Evolutionary conservation across 53 echinoderm and acorn worm species (phyloP).

Genomic region (Echinarachnius parma): DNA sequence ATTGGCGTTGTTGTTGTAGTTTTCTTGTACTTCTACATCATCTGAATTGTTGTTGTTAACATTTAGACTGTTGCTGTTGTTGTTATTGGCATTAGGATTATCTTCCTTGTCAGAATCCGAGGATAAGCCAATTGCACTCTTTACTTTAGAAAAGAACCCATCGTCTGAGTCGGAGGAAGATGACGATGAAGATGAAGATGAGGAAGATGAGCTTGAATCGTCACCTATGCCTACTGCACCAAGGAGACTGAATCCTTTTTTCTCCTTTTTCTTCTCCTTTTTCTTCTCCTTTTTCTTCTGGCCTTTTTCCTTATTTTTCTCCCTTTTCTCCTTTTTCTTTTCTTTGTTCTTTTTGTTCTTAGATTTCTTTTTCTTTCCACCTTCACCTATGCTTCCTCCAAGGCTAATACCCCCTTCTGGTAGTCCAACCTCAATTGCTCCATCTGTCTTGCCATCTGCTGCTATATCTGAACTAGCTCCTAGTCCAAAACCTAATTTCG

Average conservation of each 20-base stretch:
- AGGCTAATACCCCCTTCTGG: conserved; percentile 17
- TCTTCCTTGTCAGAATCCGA: conserved; percentile 53
- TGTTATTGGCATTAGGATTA: conserved; percentile 81
- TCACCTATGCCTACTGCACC: conserved; percentile 58
- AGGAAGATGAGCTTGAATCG: conserved; percentile 49
- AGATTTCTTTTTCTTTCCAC: conserved; percentile 1
- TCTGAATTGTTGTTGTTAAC: conserved; percentile 47
- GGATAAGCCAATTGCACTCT: conserved; percentile 46
- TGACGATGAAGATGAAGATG: conserved; percentile 33
- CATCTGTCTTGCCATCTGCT: conserved; percentile 45
- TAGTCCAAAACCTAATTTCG: conserved; percentile 1
- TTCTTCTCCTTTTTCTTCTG: conserved; percentile 36
- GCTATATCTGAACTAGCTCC: conserved; percentile 38
- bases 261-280: conserved; percentile 52
- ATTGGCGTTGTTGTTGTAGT: conserved; percentile 89
- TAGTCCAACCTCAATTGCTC: conserved; percentile 7
- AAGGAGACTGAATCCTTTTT: conserved; percentile 53
- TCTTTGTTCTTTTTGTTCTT: conserved; percentile 32
- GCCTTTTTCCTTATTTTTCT: not conserved
- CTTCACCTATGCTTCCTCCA: conserved; percentile 22
- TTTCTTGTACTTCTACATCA: conserved; percentile 50
- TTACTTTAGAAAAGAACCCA: conserved; percentile 42
- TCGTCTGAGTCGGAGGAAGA: conserved; percentile 44
- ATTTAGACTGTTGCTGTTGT: conserved; percentile 63
- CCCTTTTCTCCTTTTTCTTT: conserved; percentile 1